Evolutionary conservation across 2,888 invertebrate species (phyloP).

Genomic region (Druceiella hillmani): DNA sequence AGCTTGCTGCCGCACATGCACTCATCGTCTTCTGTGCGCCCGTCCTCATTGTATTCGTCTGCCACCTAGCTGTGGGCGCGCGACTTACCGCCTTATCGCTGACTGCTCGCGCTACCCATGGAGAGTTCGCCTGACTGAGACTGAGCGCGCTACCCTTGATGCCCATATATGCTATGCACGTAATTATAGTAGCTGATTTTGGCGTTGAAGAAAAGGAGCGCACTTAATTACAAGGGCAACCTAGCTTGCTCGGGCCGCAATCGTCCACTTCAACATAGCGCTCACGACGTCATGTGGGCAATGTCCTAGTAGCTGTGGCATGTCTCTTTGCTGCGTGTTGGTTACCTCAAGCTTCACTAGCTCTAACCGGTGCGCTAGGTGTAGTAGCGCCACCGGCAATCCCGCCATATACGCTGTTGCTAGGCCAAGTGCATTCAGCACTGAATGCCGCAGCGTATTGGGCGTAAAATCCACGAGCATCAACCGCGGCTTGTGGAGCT

Average conservation of each 20-base stretch:
- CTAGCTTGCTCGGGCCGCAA: slow-evolving; percentile 54
- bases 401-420: slow-evolving; percentile 45
- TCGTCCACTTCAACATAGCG: slow-evolving; percentile 64
- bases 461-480: slow-evolving; percentile 67
- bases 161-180: slow-evolving; percentile 61
- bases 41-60: slow-evolving; percentile 50
- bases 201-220: slow-evolving; percentile 59
- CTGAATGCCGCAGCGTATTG: slow-evolving; percentile 76
- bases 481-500: slow-evolving; percentile 53
- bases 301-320: slow-evolving; percentile 66
- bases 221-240: no score
- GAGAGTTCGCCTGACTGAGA: slow-evolving; percentile 62
- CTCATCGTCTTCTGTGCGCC: slow-evolving; percentile 58
- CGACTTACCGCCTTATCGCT: slow-evolving; percentile 70
- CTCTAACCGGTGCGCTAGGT: slow-evolving; percentile 56
- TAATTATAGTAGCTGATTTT: slow-evolving; percentile 65
- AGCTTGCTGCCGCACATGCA: slow-evolving; percentile 55
- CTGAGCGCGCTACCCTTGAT: slow-evolving; percentile 66
- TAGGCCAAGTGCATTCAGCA: slow-evolving; percentile 75
- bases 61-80: slow-evolving; percentile 65
- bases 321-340: slow-evolving; percentile 71
- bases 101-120: slow-evolving; percentile 67
- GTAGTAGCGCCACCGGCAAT: slow-evolving; percentile 39
- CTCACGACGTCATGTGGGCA: slow-evolving; percentile 66
- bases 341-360: slow-evolving; percentile 69